Evolutionary conservation across 1,140 invertebrate genomes (phyloP), one percentile per base, ranked within the genome.

Genomic region (Aphis gossypii): DNA sequence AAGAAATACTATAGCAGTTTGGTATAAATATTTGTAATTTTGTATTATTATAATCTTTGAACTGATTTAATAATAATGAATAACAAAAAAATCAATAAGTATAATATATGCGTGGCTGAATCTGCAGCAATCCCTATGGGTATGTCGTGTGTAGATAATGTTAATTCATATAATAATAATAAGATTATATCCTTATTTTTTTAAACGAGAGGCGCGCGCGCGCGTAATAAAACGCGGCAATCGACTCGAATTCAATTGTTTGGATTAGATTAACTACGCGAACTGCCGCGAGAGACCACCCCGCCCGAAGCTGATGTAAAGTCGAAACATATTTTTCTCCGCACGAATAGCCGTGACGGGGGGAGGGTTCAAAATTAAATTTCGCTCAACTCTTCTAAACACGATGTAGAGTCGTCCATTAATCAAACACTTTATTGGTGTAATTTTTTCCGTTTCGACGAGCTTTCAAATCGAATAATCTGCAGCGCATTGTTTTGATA

Each of bases 291-390:
- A 25, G 11, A 30, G 56, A 30, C 56, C 56, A 11, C 14, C 30
- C 60, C 60, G 60, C 60, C 60, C 60, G 11, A 30, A 68, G 60
- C 60, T 18, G 60, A 68, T 68, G 60, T 14, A 68, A 68, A n/a
- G 60, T 68, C 30, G 60, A 68, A 68, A 68, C 60, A 68, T 68
- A 68, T 68, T 68, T 68, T 68, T 68, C 60, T 68, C 60, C 60
- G 60, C 60, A 68, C 60, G 60, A 68, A 68, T 68, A 60, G 56
- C 56, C 25, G 2, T 25, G 56, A 60, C 56, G 30, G n/a, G 56
- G 60, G 14, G 60, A 30, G 60, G 30, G 60, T n/a, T 30, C 9
- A 68, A 68, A 68, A 68, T 68, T 68, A 68, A 68, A 68, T 68
- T 68, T 68, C 60, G 3, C 60, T 68, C 60, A 23, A n/a, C 60